Evolutionary conservation across 2,888 invertebrate genomes (phyloP).

Genomic region (Dexiosoma caninum): DNA sequence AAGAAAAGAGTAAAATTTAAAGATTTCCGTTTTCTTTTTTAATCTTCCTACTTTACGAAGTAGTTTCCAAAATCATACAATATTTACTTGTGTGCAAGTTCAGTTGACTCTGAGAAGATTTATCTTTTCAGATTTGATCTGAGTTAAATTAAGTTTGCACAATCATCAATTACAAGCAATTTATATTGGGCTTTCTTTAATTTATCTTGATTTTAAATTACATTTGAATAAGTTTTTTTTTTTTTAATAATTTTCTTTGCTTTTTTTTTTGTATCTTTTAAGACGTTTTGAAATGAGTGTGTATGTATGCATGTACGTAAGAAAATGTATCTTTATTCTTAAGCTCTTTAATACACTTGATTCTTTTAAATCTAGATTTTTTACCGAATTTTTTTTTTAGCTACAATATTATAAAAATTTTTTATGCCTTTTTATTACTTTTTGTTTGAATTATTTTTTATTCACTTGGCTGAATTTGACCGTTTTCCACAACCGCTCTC

Average conservation of each 20-base stretch:
- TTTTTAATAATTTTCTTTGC: conserved; percentile 3
- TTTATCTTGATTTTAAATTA: conserved; percentile 62
- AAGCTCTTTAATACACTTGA: conserved; percentile 36
- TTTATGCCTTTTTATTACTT: conserved; percentile 34
- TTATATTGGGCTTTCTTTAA: conserved; percentile 55
- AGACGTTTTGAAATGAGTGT: neutral
- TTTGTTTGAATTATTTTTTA: conserved; percentile 36
- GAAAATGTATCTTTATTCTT: conserved; percentile 13
- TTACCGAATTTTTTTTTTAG: conserved; percentile 18
- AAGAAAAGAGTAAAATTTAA: neutral
- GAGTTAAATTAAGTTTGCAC: conserved; percentile 34
- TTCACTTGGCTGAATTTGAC: conserved; percentile 6
- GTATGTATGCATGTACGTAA: neutral
- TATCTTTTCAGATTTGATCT: conserved; percentile 15
- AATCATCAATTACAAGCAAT: conserved; percentile 48
- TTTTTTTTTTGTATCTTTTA: conserved; percentile 23
- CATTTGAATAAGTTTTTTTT: conserved; percentile 41
- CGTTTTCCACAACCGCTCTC: conserved; percentile 68
- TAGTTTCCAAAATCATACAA: conserved; percentile 17
- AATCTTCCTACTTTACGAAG: conserved; percentile 2
- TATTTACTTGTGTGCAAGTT: conserved; percentile 15
- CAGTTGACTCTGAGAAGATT: conserved; percentile 17
- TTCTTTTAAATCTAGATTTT: conserved; percentile 54
- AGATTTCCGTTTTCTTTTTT: neutral
- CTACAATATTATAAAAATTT: conserved; percentile 21